Evolutionary conservation across 2,797 vertebrate genomes (phyloP).

Genomic region (Cygnus olor): DNA sequence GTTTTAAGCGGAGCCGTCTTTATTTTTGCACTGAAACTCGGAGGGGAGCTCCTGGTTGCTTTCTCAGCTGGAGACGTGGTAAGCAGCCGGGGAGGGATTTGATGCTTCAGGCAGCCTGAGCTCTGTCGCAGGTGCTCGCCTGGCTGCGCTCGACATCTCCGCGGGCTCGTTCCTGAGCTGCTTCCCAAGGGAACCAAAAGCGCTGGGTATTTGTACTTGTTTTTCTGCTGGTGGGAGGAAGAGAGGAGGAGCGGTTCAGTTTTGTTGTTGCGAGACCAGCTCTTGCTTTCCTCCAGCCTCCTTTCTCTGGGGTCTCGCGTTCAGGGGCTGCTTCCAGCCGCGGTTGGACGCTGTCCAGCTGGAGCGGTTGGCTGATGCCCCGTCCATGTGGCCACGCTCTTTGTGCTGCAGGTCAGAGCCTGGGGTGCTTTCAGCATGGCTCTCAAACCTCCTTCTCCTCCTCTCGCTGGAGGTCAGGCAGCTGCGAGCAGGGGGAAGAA

Average conservation of each 20-base stretch:
- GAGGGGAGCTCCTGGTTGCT: not conserved
- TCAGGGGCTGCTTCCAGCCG: not conserved
- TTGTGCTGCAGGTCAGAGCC: fast-evolving
- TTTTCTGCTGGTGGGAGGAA: slow-evolving; percentile 30
- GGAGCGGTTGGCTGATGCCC: not conserved
- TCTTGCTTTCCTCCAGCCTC: not conserved
- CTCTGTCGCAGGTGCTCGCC: not conserved
- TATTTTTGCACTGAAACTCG: not conserved
- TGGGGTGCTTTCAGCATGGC: fast-evolving
- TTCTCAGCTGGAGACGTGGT: not conserved
- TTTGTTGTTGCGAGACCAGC: not conserved
- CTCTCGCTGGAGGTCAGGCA: not conserved
- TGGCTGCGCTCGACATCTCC: fast-evolving
- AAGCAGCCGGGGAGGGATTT: fast-evolving
- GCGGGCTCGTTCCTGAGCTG: not conserved
- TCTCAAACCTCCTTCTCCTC: not conserved
- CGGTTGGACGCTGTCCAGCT: not conserved
- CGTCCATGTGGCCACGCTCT: not conserved
- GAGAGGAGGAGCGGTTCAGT: not conserved
- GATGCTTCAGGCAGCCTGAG: fast-evolving
- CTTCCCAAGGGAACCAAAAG: slow-evolving; percentile 2
- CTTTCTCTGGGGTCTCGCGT: not conserved
- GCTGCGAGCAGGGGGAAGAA: slow-evolving; percentile 8
- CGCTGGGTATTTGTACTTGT: not conserved
- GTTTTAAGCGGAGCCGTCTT: not conserved